Evolutionary conservation across 2,888 invertebrate genomes (phyloP).

Genomic region (Chloroclystis v-ata): DNA sequence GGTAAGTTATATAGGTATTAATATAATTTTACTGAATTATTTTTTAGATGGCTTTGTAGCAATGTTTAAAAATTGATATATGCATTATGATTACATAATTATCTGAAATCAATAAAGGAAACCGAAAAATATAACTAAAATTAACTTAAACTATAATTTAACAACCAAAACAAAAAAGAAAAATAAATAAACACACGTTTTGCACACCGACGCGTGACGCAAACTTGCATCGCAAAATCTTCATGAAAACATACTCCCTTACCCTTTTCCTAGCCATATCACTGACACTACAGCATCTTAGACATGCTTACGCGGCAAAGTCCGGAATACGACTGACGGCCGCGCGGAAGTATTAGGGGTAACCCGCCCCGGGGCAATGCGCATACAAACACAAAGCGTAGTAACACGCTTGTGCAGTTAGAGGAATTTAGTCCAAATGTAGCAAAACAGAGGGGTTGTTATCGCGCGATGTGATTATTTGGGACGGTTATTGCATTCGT

Average conservation of each 20-base stretch:
- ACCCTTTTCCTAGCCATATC: slow-evolving; percentile 71
- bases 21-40: too few relatives aligned
- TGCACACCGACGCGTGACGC: slow-evolving; percentile 20
- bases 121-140: too few relatives aligned
- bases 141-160: neutral
- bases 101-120: too few relatives aligned
- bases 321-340: slow-evolving; percentile 48
- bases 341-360: slow-evolving; percentile 40
- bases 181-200: slow-evolving; percentile 22
- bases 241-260: slow-evolving; percentile 40
- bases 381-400: slow-evolving; percentile 34
- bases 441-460: slow-evolving; percentile 23
- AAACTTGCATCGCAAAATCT: slow-evolving; percentile 26
- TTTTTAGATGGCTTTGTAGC: too few relatives aligned
- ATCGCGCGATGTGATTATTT: slow-evolving; percentile 14
- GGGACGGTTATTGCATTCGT: slow-evolving; percentile 25
- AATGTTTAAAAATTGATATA: too few relatives aligned
- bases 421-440: slow-evolving; percentile 29
- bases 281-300: slow-evolving; percentile 15
- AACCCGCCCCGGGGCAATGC: slow-evolving; percentile 47
- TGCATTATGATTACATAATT: too few relatives aligned
- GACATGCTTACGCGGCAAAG: slow-evolving; percentile 40
- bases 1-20: too few relatives aligned
- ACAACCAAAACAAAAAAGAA: neutral
- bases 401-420: slow-evolving; percentile 29